These are phyloP conservation scores for Pseudochirops corinnae DNA, from an alignment of 2,797 vertebrate genomes.

Conservation along the genomic window DNA sequence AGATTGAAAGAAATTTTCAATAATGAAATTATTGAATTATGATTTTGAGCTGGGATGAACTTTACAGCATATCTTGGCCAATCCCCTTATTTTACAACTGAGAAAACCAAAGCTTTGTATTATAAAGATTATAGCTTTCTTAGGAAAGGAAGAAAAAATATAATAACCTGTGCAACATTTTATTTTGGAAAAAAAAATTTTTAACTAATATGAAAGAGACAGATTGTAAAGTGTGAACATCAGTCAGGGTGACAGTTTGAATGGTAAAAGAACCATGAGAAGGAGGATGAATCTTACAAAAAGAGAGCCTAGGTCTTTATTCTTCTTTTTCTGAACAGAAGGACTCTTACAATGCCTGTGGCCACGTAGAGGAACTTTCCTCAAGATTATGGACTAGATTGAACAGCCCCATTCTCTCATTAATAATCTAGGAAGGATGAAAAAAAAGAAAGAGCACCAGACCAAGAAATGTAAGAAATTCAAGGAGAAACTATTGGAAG, in stretches of 20 bases:
- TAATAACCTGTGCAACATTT: neutral
- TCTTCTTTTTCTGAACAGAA: neutral
- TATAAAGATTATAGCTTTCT: neutral
- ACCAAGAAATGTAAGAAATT: neutral
- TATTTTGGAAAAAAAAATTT: neutral
- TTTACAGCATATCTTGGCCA: neutral
- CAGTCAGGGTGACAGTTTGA: neutral
- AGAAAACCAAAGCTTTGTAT: neutral
- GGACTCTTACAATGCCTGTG: neutral
- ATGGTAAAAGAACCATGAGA: neutral
- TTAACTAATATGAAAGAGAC: conserved; percentile 5
- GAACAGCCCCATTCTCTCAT: neutral
- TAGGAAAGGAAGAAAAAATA: conserved; percentile 29
- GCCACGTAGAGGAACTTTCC: neutral
- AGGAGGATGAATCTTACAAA: conserved; percentile 6
- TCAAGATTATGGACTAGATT: neutral
- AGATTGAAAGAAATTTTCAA: neutral
- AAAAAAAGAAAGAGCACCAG: neutral
- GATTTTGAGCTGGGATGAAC: neutral
- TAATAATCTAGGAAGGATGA: neutral
- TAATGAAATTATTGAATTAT: neutral
- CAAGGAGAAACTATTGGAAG: neutral
- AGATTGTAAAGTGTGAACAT: neutral
- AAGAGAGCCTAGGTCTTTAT: neutral
- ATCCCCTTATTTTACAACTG: neutral